Evolutionary conservation across 2,888 invertebrate species (phyloP), one percentile per base, ranked within the genome.

Genomic region (Corythucha ciliata): DNA sequence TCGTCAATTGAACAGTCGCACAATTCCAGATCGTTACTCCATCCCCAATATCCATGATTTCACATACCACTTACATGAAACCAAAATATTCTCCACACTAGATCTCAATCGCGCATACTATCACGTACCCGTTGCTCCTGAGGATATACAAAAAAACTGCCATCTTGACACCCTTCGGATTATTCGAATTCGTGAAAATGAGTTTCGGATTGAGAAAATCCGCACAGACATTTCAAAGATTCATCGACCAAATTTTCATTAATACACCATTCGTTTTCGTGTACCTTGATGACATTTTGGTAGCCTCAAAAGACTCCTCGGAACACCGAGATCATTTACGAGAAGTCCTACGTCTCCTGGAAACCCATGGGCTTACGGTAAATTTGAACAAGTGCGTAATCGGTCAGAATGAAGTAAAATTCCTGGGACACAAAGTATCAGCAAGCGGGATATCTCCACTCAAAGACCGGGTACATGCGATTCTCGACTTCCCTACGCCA

Each of bases 21-120:
- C 67, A 0, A 48, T 63, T 1, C 64, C 66, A 0, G 66, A 69
- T 55, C 42, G 62, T 3, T 67, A 67, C 49, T 66, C 67, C 0
- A 55, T 66, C 2, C 60, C 64, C 0, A 62, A 64, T 25, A 59
- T 68, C 2, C 61, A 64, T 5, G 65, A 67, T 46, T 60, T 63
- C 37, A 22, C 56, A 4, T 46, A 57, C 4, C 37, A 54, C 4
- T 47, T 68, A 1, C 22, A 41, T 14, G 63, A 62, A 1, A 29
- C 39, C 18, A 36, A 39, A 16, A 48, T 55, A 26, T 40, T 53
- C 24, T 52, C 53, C n/a, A 27, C 39, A 14, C 25, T 54, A 10
- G 58, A 58, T 21, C 14, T 54, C 12, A 6, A 36, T 12, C 36
- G 47, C 33, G 52, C 46, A 18, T 45, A 36, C 16, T 32, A 55